Evolutionary conservation across 2,113 vertebrate genomes (phyloP), one percentile per base, ranked within the genome.

Genomic region (Etia nguti): DNA sequence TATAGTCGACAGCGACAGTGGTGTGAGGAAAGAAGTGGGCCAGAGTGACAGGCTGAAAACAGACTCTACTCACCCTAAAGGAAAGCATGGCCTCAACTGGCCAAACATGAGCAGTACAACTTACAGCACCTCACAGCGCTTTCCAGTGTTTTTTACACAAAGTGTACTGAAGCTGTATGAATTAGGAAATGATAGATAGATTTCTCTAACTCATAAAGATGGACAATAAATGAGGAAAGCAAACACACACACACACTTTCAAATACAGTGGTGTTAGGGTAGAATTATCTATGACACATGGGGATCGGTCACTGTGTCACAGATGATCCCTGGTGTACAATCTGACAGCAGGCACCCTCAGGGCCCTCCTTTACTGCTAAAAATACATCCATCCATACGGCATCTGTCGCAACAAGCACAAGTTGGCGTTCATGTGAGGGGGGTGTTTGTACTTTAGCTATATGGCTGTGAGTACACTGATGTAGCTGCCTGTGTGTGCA

Each of bases 81-180:
- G 96, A 96, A 97, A 97, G 96, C 94, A 96, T 95, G 97, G 94
- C 96, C 96, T 97, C 97, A 95, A 80, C 97, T 97, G 96, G 96
- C 88, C 94, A 95, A 95, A 96, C 88, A 68, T 43, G 92, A 90
- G 96, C 94, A 96, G 92, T 97, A 91, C 96, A 97, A 92, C 90
- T 70, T 13, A 46, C 13, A 84, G 56, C 55, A 79, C 12, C 36
- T 57, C 48, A 5, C 13, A 41, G 48, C 7, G 10, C 34, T 20
- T 26, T 13, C 3, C 43, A 31, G 29, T 48, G 57, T 57, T 73
- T n/a, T 41, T 18, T n/a, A 60, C n/a, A 77, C 9, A 82, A n/a
- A 68, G 1, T 20, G 13, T 22, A 52, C 8, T 57, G 38, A 29
- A 20, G 29, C 13, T 18, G 13, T n/a, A 34, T 50, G 16, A 13